These are phyloP conservation scores for Myxocyprinus asiaticus DNA, from an alignment of 2,113 vertebrate genomes.

Conservation along the genomic window DNA sequence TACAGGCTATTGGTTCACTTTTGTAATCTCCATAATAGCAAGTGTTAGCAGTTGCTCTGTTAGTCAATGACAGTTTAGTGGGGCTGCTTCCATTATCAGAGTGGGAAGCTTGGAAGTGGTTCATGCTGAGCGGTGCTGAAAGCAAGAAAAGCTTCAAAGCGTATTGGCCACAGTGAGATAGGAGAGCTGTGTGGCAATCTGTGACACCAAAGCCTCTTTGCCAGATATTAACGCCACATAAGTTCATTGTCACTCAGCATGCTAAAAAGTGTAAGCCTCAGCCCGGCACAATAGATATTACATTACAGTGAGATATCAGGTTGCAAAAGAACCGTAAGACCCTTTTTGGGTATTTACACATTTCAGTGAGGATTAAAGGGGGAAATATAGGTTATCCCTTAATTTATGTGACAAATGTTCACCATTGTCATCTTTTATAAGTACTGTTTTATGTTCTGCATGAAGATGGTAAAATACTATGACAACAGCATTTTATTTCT, in stretches of 20 bases:
- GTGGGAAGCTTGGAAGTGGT: constrained; percentile 24
- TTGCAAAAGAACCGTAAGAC: constrained; percentile 37
- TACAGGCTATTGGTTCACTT: constrained; percentile 47
- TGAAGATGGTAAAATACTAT: constrained; percentile 23
- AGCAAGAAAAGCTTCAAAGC: constrained; percentile 46
- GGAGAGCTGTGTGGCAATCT: constrained; percentile 48
- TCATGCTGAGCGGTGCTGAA: constrained; percentile 12
- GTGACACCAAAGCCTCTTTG: constrained; percentile 51
- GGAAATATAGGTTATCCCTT: constrained; percentile 71
- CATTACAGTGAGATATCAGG: constrained; percentile 42
- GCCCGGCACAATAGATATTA: constrained; percentile 54
- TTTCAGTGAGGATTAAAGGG: constrained; percentile 65
- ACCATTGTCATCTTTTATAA: constrained; percentile 36
- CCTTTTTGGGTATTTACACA: constrained; percentile 60
- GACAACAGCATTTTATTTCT: constrained; percentile 12
- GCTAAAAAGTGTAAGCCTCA: constrained; percentile 65
- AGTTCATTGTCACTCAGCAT: constrained; percentile 66
- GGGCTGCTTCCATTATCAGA: constrained; percentile 29
- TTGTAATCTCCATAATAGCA: constrained; percentile 64
- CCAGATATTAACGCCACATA: constrained; percentile 55
- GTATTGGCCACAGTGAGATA: constrained; percentile 40
- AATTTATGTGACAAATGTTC: constrained; percentile 61
- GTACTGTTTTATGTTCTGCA: neutral
- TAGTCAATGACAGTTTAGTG: constrained; percentile 31
- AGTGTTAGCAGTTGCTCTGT: constrained; percentile 50